A percentile compares a stretch with the other conserved stretches of the same genome.
Evolutionary conservation across 1,140 invertebrate species (phyloP).

Genomic region (Leucophenga varia): DNA sequence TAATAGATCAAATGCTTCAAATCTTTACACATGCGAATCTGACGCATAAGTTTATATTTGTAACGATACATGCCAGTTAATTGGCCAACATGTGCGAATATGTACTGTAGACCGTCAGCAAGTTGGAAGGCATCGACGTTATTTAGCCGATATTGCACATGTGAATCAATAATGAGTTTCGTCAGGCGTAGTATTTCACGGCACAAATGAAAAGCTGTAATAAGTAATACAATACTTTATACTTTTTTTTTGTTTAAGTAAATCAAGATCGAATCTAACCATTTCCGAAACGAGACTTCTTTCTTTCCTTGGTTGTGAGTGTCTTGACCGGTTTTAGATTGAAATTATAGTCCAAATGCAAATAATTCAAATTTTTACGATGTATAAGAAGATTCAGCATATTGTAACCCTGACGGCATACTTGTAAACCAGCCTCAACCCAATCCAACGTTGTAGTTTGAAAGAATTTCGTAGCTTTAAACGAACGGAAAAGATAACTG

Average conservation of each 20-base stretch:
- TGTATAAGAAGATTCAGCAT: conserved; percentile 99
- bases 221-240: conserved; percentile 9
- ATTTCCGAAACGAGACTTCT: conserved; percentile 99
- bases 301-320: conserved; percentile 97
- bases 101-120: conserved; percentile 98
- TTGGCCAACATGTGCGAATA: conserved; percentile 99
- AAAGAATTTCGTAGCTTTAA: conserved; percentile 99
- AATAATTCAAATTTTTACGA: conserved; percentile 98
- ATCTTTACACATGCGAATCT: conserved; percentile 99
- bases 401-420: conserved; percentile 99
- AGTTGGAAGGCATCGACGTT: conserved; percentile 99
- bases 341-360: conserved; percentile 99
- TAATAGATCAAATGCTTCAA: conserved; percentile 99
- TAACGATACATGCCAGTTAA: conserved; percentile 99
- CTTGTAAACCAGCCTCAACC: conserved; percentile 98
- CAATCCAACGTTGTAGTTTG: conserved; percentile 99
- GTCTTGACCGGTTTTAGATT: conserved; percentile 99
- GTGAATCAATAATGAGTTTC: conserved; percentile 97
- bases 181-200: conserved; percentile 97
- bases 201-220: conserved; percentile 94
- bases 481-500: conserved; percentile 92
- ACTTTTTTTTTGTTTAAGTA: not conserved
- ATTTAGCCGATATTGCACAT: conserved; percentile 98
- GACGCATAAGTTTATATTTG: conserved; percentile 99
- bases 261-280: conserved; percentile 59